phyloP scores from a whole-genome alignment of 1,140 invertebrate species.

The Cyclargus thomasi region DNA sequence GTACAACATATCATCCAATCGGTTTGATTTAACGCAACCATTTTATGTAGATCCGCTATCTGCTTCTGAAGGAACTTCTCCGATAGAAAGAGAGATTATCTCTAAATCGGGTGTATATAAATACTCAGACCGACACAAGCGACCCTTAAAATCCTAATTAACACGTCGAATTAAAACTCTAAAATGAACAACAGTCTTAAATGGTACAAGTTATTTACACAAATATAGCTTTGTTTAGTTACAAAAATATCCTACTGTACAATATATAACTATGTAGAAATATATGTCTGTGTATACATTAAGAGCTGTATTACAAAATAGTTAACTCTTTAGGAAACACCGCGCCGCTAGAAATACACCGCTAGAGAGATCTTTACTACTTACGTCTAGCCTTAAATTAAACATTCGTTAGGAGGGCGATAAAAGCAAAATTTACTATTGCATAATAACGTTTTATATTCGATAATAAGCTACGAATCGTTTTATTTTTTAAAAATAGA shows the following conservation, averaged over 20 bases:
- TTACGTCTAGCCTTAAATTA: conserved; percentile 42
- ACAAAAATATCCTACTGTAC: conserved; percentile 72
- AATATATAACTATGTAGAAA: conserved; percentile 67
- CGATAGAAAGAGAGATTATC: too few relatives aligned
- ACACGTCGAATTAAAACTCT: conserved; percentile 71
- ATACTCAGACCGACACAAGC: neutral
- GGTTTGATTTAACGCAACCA: too few relatives aligned
- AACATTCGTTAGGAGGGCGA: neutral
- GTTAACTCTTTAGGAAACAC: conserved; percentile 67
- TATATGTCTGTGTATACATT: conserved; percentile 69
- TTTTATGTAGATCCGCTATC: too few relatives aligned
- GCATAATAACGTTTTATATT: too few relatives aligned
- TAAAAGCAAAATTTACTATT: too few relatives aligned
- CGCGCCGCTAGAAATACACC: conserved; percentile 38
- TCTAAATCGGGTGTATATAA: too few relatives aligned
- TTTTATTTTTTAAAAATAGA: too few relatives aligned
- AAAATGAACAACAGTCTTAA: conserved; percentile 74
- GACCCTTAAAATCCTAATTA: conserved; percentile 40
- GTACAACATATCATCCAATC: too few relatives aligned
- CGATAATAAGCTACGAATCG: too few relatives aligned
- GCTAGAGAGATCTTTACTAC: conserved; percentile 17
- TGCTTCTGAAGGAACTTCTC: too few relatives aligned
- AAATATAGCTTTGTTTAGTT: conserved; percentile 52
- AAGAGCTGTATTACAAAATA: conserved; percentile 71
- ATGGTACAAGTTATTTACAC: conserved; percentile 72